Conservation (phyloP, 2,113 vertebrate genomes). For the Heterotis niloticus region DNA sequence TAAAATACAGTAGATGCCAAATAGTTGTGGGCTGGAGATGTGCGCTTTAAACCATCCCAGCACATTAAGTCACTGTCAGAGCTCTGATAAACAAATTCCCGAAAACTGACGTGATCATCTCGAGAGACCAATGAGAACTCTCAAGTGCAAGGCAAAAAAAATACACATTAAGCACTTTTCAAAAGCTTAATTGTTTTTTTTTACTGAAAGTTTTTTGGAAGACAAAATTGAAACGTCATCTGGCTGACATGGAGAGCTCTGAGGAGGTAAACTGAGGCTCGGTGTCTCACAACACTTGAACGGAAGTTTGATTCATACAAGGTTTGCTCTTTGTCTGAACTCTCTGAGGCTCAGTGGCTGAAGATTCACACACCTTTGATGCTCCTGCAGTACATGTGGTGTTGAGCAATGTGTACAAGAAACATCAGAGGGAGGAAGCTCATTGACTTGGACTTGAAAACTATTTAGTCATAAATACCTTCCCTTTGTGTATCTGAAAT, state of each 20-base stretch:
- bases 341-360: neutral
- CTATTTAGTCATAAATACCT: too few relatives aligned
- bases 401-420: too few relatives aligned
- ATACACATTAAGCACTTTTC: constrained; percentile 31
- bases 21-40: constrained; percentile 35
- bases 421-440: too few relatives aligned
- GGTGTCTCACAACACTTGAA: constrained; percentile 6
- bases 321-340: constrained; percentile 11
- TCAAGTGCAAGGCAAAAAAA: constrained; percentile 37
- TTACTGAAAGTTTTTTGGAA: constrained; percentile 22
- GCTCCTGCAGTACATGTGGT: neutral
- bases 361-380: neutral
- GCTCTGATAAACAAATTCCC: constrained; percentile 38
- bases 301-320: neutral
- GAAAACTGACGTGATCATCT: constrained; percentile 34
- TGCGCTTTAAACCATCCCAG: constrained; percentile 27
- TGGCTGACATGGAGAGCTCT: constrained; percentile 26
- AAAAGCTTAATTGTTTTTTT: constrained; percentile 31
- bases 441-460: too few relatives aligned
- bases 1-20: constrained; percentile 43
- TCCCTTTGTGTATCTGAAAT: too few relatives aligned
- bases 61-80: constrained; percentile 30
- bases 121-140: constrained; percentile 30
- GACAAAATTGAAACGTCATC: constrained; percentile 30
- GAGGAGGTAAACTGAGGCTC: constrained; percentile 6